These are phyloP conservation scores for Drosophila tsacasi DNA, from an alignment of 1,140 invertebrate species.

Conservation along the genomic window DNA sequence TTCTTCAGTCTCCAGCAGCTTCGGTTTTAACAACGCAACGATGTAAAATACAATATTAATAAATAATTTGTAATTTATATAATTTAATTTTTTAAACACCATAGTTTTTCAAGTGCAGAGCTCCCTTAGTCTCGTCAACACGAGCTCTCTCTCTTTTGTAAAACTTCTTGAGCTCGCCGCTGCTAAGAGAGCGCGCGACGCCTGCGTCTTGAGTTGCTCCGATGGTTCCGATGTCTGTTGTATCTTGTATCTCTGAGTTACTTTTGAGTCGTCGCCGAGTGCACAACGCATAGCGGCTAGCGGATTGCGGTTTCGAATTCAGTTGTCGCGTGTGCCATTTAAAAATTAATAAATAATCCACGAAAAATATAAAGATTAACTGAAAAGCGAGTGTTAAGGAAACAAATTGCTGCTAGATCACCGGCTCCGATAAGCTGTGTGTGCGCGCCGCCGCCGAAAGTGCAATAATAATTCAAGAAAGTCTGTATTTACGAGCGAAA, in stretches of 20 bases:
- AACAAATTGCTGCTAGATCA: constrained; percentile 37
- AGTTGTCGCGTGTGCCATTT: constrained; percentile 64
- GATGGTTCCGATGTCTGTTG: not conserved
- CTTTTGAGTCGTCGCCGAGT: constrained; percentile 72
- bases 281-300: constrained; percentile 69
- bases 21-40: no score
- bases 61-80: not conserved
- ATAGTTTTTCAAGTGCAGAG: not conserved
- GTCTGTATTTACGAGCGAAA: constrained; percentile 66
- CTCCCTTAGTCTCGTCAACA: not conserved
- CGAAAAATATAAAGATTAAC: constrained; percentile 1
- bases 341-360: constrained; percentile 15
- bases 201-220: constrained; percentile 18
- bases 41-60: no score
- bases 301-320: constrained; percentile 50
- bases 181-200: constrained; percentile 19
- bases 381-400: constrained; percentile 14
- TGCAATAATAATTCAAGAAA: constrained; percentile 72
- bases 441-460: constrained; percentile 43
- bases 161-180: constrained; percentile 33
- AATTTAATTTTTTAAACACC: not conserved
- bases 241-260: constrained; percentile 48
- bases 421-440: constrained; percentile 25
- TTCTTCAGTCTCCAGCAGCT: not conserved
- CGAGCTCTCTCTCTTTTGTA: not conserved